Evolutionary conservation across 2,888 invertebrate species (phyloP), one percentile per base, ranked within the genome.

Genomic region (Heliconius hortense): DNA sequence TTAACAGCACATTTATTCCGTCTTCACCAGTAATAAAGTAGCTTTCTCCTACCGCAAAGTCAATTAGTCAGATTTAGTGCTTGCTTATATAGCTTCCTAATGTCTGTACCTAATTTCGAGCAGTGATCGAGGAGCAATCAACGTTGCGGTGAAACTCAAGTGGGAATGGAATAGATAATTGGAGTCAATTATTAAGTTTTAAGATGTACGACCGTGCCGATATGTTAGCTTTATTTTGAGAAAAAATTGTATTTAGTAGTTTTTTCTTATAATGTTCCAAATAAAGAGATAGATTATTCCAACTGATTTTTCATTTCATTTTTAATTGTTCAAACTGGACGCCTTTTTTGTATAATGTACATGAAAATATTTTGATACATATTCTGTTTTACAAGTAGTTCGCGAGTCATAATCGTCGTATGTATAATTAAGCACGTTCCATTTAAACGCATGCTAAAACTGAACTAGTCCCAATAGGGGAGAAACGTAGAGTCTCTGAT

Each of bases 31-130:
- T 71, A 75, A 59, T 75, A 75, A 71, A 71, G 71, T 66, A 75
- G 75, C 71, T 56, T 64, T 74, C 59, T 39, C 71, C 39, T 15
- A 59, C 75, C 70, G 43, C 75, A 71, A 64, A 66, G 70, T 71
- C 75, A 75, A 75, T 75, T 75, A 75, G 64, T 59, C 56, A 75
- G 75, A 75, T 75, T 75, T 75, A 75, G 75, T 75, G 59, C 75
- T 70, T 74, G 74, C 68, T 74, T 70, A 63, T 74, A 74, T 35
- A 70, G 74, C 64, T 74, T 64, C 64, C 70, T 74, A 74, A 74
- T 74, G 74, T 70, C 64, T 75, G 70, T 64, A 75, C 75, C 75
- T 75, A 75, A 75, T 75, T 75, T 75, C 75, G 43, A 31, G 70
- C 26, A 13, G 71, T 71, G 71, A 75, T 75, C 64, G 70, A 75